These are phyloP conservation scores for Tupiocoris notatus DNA, from an alignment of 2,888 invertebrate species.

Conservation along the genomic window DNA sequence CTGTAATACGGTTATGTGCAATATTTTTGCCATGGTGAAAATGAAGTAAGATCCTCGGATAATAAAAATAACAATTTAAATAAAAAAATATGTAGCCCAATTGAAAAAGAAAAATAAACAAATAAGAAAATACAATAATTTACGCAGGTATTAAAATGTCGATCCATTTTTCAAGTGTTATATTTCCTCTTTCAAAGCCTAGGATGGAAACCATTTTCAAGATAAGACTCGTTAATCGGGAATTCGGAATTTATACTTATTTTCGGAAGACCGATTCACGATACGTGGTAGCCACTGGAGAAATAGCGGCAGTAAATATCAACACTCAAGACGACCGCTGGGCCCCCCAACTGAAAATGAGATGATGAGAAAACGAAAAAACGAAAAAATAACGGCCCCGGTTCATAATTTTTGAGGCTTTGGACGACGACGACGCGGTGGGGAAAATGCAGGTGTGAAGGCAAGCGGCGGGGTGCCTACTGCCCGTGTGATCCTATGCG, in stretches of 20 bases:
- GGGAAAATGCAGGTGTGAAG: constrained; percentile 37
- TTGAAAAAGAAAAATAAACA: no score
- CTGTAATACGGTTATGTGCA: no score
- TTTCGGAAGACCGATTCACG: neutral
- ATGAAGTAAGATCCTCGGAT: no score
- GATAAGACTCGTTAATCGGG: neutral
- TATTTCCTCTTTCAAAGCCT: no score
- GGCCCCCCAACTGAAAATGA: neutral
- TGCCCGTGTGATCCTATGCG: neutral
- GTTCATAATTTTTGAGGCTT: constrained; percentile 32
- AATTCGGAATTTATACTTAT: neutral
- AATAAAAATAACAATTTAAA: no score
- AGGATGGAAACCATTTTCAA: no score
- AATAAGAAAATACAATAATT: no score
- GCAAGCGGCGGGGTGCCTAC: constrained; percentile 17
- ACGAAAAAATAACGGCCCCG: constrained; percentile 20
- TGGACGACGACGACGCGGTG: neutral
- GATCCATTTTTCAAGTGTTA: neutral
- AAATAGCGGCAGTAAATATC: neutral
- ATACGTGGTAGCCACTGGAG: neutral
- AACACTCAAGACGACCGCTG: neutral
- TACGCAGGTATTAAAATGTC: neutral
- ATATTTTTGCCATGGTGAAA: no score
- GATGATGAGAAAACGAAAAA: neutral
- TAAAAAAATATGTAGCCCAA: no score